Evolutionary conservation across 2,113 vertebrate genomes (phyloP), one percentile per base, ranked within the genome.

Genomic region (Myrmophylax atrothorax): DNA sequence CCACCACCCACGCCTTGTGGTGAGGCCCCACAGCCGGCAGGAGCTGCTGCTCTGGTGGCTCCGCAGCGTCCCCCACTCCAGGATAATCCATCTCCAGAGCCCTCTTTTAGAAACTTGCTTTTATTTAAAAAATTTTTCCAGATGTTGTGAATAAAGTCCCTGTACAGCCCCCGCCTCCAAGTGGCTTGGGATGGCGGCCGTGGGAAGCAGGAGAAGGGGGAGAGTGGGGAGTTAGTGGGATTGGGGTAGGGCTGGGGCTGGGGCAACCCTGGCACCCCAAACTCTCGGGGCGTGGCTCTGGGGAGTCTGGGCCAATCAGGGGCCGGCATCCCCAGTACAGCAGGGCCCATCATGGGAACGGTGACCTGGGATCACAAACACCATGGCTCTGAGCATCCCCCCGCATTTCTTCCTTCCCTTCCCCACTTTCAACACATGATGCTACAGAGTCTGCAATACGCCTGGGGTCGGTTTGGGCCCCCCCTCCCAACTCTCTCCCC

Each of bases 1-100:
- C 98, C 58, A 93, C 92, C 38, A 96, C 93, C 68, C 73, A 56
- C 2, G 89, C 96, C 44, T 66, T 91, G 5, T 82, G 25, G 72
- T 29, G 56, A 24, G 25, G 26, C 18, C 33, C 73, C 3, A 7
- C 6, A 1, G 16, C 55, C n/a, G 13, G 10, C 4, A 1, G 15
- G 4, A 69, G 44, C 22, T 12, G 9, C 44, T 37, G 42, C 50
- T 23, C 12, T 4, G 11, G 42, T 20, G 16, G 20, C 14, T 6
- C 76, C 8, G 22, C 68, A 59, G 28, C 33, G 9, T 5, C 38
- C 19, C 60, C 77, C 0, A 0, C 60, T 74, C n/a, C 28, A 20
- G 5, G 2, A 22, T 47, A 3, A 31, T 25, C 29, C 47, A 35
- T 10, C 38, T 56, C 12, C 7, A 7, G 0, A 4, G 9, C 14